Evolutionary conservation across 2,797 vertebrate genomes (phyloP).

Genomic region (Antrozous pallidus): DNA sequence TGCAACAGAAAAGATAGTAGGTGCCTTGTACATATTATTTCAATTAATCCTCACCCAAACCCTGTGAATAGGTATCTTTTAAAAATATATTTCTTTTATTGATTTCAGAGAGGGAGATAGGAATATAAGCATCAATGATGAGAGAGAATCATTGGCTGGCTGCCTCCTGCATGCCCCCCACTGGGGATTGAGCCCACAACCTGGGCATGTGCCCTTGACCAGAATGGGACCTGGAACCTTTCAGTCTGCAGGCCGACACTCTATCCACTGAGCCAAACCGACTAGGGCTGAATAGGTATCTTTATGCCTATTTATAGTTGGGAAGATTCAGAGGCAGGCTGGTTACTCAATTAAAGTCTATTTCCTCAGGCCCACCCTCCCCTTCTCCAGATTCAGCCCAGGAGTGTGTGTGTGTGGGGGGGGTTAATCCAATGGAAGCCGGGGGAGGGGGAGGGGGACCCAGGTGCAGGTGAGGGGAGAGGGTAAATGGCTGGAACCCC

Average conservation of each 20-base stretch:
- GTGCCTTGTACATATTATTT: too few relatives aligned
- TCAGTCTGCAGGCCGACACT: too few relatives aligned
- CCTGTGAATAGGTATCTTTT: neutral
- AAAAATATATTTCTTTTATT: too few relatives aligned
- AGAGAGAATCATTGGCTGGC: too few relatives aligned
- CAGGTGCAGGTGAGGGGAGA: neutral
- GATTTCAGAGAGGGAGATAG: too few relatives aligned
- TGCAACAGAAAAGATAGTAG: accelerated
- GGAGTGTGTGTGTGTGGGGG: neutral
- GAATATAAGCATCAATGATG: too few relatives aligned
- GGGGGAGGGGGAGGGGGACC: too few relatives aligned
- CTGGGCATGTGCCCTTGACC: too few relatives aligned
- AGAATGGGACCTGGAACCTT: too few relatives aligned
- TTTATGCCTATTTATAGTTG: neutral
- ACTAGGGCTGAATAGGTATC: neutral
- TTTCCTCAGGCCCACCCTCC: neutral
- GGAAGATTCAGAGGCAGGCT: neutral
- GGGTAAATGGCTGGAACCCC: neutral
- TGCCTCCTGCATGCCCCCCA: too few relatives aligned
- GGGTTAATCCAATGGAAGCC: neutral
- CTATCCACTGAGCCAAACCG: too few relatives aligned
- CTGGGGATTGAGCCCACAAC: too few relatives aligned
- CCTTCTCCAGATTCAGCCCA: neutral
- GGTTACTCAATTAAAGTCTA: neutral
- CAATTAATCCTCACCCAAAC: neutral